phyloP scores from a whole-genome alignment of 1,140 invertebrate species.

The Laupala kohalensis region DNA sequence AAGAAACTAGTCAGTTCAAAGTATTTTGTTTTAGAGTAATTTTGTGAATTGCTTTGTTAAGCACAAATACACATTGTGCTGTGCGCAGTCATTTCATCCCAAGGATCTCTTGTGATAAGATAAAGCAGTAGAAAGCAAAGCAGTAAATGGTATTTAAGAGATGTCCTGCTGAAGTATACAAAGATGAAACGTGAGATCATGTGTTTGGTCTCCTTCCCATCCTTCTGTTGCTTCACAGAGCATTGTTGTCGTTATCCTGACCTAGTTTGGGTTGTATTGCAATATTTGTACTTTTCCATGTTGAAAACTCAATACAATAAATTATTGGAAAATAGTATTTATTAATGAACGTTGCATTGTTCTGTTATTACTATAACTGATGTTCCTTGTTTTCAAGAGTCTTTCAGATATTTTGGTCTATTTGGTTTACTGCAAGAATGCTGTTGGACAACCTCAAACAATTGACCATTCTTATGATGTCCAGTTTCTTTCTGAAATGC shows the following conservation, averaged over 20 bases:
- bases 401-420: not conserved
- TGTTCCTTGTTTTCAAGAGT: not conserved
- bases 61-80: slow-evolving; percentile 14
- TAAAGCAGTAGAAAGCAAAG: not conserved
- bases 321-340: slow-evolving; percentile 23
- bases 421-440: not conserved
- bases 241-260: slow-evolving; percentile 26
- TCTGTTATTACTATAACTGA: not conserved
- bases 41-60: slow-evolving; percentile 18
- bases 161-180: not conserved
- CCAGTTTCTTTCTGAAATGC: not conserved
- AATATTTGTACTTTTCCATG: slow-evolving; percentile 39
- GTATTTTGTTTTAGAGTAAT: slow-evolving; percentile 18
- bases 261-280: slow-evolving; percentile 34
- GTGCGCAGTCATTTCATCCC: slow-evolving; percentile 18
- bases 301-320: slow-evolving; percentile 31
- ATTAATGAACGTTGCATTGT: slow-evolving; percentile 1
- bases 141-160: not conserved
- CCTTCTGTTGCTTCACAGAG: slow-evolving; percentile 16
- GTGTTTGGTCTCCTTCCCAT: not conserved
- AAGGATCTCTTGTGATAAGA: slow-evolving; percentile 17
- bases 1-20: slow-evolving; percentile 18
- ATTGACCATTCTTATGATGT: not conserved
- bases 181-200: not conserved
- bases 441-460: not conserved